Base-by-base conservation (phyloP, 1,140 invertebrate species). In the Drosophila mojavensis region DNA sequence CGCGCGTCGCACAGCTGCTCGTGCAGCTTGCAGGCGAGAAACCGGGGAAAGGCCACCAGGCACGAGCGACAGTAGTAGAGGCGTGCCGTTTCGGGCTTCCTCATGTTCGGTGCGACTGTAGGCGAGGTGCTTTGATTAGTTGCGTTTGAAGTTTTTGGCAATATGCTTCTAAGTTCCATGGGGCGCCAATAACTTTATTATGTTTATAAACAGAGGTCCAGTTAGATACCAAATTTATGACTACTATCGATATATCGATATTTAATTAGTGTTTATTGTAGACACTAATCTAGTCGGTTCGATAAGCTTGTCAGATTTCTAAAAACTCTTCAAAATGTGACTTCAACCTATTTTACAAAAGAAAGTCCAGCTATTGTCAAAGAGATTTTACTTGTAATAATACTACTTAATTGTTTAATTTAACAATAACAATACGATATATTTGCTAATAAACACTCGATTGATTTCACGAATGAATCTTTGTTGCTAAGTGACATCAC, bases 41-140 rank as follows among this genome's bases (percentile, higher is more conserved):
- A 73, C 1, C 83, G 77, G 9, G 33, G 15, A 17, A 79, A 88
- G 13, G 54, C 47, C 10, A 47, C 24, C 43, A 88, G n/a, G 11
- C 83, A 88, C 2, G 24, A 43, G 15, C 66, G 68, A 47, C 83
- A 88, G 33, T 68, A 47, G 43, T 88, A 88, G 20, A 45, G 26
- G 0, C 82, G 75, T 5, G 30, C 59, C 20, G 30, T 9, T 13
- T 47, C 28, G 9, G 17, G 28, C 2, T 20, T 48, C 15, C 9
- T 66, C 5, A 3, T 5, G 11, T 39, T 53, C 0, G 20, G 0
- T 13, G n/a, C 20, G 2, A 11, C 4, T 20, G 30, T 28, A 2
- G 24, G 20, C 15, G 48, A 24, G 13, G n/a, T 5, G 5, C 17
- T 26, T 13, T 33, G 36, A 0, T 39, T 43, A 9, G 26, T 48